Evolutionary conservation across 2,888 invertebrate genomes (phyloP).

Genomic region (Andrena flavipes): DNA sequence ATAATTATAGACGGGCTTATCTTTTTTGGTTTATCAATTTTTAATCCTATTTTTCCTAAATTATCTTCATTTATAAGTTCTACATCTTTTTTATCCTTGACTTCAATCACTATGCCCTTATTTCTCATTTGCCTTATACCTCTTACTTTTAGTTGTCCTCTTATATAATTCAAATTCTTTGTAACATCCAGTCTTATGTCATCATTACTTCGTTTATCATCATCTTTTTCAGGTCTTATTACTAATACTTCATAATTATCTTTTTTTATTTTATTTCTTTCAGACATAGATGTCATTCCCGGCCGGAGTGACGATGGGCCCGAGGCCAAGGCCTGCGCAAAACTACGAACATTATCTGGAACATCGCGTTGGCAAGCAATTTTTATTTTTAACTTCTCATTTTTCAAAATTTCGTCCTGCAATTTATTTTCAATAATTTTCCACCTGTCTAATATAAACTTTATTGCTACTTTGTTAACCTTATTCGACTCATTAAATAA

Average conservation of each 20-base stretch:
- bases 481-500: neutral
- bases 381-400: neutral
- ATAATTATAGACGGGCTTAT: conserved; percentile 19
- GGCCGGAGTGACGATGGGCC: neutral
- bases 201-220: conserved; percentile 1
- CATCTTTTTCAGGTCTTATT: neutral
- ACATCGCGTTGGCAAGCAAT: neutral
- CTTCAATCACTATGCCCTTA: neutral
- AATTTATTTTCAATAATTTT: neutral
- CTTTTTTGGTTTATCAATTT: neutral
- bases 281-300: accelerated
- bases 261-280: neutral
- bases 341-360: accelerated
- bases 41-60: neutral
- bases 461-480: neutral
- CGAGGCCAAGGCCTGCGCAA: neutral
- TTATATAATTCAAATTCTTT: neutral
- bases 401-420: neutral
- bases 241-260: neutral
- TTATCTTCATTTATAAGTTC: neutral
- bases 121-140: conserved; percentile 8
- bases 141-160: neutral
- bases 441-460: conserved; percentile 1
- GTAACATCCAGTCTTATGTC: neutral
- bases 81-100: neutral